Conservation (phyloP, 2,888 invertebrate genomes). For the Leptarthrus brevirostris region DNA sequence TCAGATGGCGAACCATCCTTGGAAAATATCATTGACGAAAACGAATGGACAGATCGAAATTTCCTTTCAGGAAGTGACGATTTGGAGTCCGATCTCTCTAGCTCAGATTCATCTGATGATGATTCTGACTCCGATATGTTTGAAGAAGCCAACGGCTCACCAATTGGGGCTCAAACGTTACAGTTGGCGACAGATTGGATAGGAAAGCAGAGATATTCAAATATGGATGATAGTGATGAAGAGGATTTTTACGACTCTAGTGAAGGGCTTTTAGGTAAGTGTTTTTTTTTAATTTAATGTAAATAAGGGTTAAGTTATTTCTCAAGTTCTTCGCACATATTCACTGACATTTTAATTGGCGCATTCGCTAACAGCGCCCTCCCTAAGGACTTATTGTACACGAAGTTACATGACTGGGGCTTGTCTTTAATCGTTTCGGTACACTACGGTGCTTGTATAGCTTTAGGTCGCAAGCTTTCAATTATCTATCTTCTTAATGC, state of each 20-base stretch:
- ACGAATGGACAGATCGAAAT: conserved; percentile 95
- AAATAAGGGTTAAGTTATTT: too few species aligned
- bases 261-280: conserved; percentile 64
- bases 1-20: conserved; percentile 74
- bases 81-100: conserved; percentile 72
- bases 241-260: conserved; percentile 67
- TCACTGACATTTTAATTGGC: too few species aligned
- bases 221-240: conserved; percentile 66
- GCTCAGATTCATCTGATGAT: conserved; percentile 72
- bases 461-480: too few species aligned
- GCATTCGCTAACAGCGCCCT: neutral
- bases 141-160: conserved; percentile 75
- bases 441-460: too few species aligned
- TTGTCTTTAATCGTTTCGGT: too few species aligned
- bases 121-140: conserved; percentile 74
- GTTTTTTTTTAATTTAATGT: too few species aligned
- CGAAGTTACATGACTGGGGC: too few species aligned
- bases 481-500: too few species aligned
- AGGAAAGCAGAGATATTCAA: conserved; percentile 69
- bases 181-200: conserved; percentile 78
- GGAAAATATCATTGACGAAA: conserved; percentile 87
- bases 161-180: conserved; percentile 72
- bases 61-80: conserved; percentile 84
- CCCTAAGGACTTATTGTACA: too few species aligned
- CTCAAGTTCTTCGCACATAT: too few species aligned